Evolutionary conservation across 2,797 vertebrate species (phyloP).

Genomic region (Rhinoraja longicauda): DNA sequence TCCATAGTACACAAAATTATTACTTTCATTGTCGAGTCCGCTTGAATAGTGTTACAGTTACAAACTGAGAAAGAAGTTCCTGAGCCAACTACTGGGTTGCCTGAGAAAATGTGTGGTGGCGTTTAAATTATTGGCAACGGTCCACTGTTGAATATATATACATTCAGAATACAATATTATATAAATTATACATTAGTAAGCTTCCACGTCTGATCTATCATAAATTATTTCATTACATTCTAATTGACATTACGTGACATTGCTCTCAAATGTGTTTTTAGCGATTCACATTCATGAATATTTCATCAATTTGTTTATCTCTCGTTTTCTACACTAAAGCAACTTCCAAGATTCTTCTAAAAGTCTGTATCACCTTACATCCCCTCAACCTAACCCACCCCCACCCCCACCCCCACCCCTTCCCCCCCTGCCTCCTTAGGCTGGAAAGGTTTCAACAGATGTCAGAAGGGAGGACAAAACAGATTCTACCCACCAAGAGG

Average conservation of each 20-base stretch:
- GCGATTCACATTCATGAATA: slow-evolving; percentile 41
- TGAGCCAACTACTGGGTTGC: background rate
- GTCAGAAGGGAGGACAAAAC: slow-evolving; percentile 87
- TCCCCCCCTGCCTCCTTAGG: slow-evolving; percentile 71
- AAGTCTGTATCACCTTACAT: slow-evolving; percentile 73
- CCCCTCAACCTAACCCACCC: too few relatives aligned
- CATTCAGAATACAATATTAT: background rate
- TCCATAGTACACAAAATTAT: background rate
- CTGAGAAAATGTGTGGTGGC: background rate
- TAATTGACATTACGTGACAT: background rate
- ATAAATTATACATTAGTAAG: background rate
- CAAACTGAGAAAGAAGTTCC: background rate
- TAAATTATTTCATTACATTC: background rate
- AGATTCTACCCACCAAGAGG: slow-evolving; percentile 77
- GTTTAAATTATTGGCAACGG: background rate
- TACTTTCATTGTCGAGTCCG: background rate
- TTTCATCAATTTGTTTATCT: slow-evolving; percentile 50
- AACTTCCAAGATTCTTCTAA: slow-evolving; percentile 58
- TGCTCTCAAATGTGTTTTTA: background rate
- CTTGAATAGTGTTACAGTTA: background rate
- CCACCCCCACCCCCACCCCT: too few relatives aligned
- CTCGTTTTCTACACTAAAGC: slow-evolving; percentile 50
- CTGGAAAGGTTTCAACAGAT: slow-evolving; percentile 89
- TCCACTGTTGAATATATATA: background rate
- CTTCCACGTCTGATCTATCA: background rate